These are phyloP conservation scores for Columba janthina DNA, from an alignment of 2,113 vertebrate genomes.

Conservation along the genomic window DNA sequence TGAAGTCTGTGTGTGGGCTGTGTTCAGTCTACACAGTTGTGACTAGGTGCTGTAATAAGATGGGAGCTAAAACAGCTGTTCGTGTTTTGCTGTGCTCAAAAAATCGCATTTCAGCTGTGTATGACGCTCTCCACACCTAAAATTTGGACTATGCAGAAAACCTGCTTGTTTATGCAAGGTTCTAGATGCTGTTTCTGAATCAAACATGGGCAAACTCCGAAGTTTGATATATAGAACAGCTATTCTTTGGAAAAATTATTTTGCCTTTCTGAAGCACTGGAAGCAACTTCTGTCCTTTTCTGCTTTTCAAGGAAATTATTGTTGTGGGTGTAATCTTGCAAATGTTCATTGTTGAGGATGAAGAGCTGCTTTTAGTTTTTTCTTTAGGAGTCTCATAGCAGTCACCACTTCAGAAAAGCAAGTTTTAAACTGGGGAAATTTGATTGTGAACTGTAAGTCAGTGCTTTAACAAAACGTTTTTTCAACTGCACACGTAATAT, in stretches of 20 bases:
- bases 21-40: not conserved
- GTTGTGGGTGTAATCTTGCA: not conserved
- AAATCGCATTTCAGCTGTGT: not conserved
- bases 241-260: not conserved
- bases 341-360: not conserved
- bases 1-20: not conserved
- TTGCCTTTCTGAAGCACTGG: not conserved
- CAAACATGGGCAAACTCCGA: not conserved
- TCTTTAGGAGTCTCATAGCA: not conserved
- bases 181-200: not conserved
- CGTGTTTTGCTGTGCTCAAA: not conserved
- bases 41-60: not conserved
- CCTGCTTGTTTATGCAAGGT: not conserved
- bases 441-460: not conserved
- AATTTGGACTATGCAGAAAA: not conserved
- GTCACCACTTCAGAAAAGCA: not conserved
- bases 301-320: not conserved
- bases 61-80: not conserved
- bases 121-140: not conserved
- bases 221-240: not conserved
- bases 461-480: not conserved
- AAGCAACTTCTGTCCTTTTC: not conserved
- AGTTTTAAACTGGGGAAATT: not conserved
- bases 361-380: not conserved
- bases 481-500: not conserved